Percentiles rank a stretch among this genome's conserved stretches.
Conservation (phyloP, 2,888 invertebrate species). For the Chalcosyrphus nemorum region DNA sequence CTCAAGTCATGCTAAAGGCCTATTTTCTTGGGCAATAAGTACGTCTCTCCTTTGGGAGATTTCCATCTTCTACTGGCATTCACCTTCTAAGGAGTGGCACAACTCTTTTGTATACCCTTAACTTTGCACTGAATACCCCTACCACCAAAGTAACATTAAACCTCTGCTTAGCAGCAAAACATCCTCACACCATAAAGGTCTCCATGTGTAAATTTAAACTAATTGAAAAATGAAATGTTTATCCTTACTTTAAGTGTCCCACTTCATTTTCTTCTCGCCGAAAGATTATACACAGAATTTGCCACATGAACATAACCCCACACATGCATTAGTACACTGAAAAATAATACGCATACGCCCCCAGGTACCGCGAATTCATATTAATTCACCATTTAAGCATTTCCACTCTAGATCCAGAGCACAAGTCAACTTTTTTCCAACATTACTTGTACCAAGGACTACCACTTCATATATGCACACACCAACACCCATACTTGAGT, state of each 20-base stretch:
- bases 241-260: slow-evolving; percentile 19
- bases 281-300: slow-evolving; percentile 1
- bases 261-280: slow-evolving; percentile 17
- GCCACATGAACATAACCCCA: background rate
- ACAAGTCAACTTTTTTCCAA: background rate
- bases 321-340: background rate
- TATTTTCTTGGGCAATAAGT: no score
- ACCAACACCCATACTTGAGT: background rate
- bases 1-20: no score
- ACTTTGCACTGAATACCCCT: background rate
- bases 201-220: slow-evolving; percentile 4
- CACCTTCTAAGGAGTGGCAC: background rate
- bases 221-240: slow-evolving; percentile 15
- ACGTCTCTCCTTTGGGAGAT: no score
- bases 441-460: background rate
- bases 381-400: background rate
- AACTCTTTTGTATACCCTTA: background rate
- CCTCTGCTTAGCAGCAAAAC: background rate
- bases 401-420: background rate
- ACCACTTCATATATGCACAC: background rate
- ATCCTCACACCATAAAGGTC: background rate
- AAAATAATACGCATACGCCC: slow-evolving; percentile 39
- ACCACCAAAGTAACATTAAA: background rate
- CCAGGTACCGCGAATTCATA: background rate
- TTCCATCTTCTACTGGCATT: background rate